Conservation (phyloP, 1,140 invertebrate genomes). For the Neodiprion pinetum region DNA sequence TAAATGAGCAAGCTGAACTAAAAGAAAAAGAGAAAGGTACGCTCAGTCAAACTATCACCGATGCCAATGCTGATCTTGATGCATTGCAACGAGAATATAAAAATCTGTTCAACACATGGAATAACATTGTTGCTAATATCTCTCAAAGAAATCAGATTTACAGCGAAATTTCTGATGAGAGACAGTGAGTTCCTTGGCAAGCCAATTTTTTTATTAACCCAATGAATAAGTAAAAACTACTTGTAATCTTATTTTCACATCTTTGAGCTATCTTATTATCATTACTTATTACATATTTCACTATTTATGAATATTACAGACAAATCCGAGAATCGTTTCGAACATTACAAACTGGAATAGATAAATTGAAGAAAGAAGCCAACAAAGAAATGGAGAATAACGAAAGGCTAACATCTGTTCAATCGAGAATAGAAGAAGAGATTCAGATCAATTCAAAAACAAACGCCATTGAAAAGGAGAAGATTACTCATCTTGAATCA, state of each 20-base stretch:
- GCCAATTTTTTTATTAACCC: conserved; percentile 8
- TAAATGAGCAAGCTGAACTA: conserved; percentile 58
- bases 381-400: conserved; percentile 71
- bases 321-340: conserved; percentile 65
- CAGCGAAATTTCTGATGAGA: conserved; percentile 66
- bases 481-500: conserved; percentile 53
- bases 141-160: conserved; percentile 71
- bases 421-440: conserved; percentile 66
- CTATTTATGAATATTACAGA: conserved; percentile 47
- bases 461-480: conserved; percentile 40
- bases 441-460: conserved; percentile 49
- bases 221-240: background rate
- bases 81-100: conserved; percentile 73
- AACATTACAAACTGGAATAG: conserved; percentile 63
- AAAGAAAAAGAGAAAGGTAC: conserved; percentile 58
- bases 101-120: conserved; percentile 73
- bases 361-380: conserved; percentile 62
- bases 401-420: conserved; percentile 68
- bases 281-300: conserved; percentile 9
- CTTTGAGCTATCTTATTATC: too few relatives aligned
- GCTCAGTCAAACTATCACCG: conserved; percentile 60
- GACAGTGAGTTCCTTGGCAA: conserved; percentile 57
- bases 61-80: conserved; percentile 74
- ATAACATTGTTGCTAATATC: conserved; percentile 73
- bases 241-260: background rate